Base-by-base conservation (phyloP, 2,888 invertebrate genomes). In the Xestia c-nigrum region DNA sequence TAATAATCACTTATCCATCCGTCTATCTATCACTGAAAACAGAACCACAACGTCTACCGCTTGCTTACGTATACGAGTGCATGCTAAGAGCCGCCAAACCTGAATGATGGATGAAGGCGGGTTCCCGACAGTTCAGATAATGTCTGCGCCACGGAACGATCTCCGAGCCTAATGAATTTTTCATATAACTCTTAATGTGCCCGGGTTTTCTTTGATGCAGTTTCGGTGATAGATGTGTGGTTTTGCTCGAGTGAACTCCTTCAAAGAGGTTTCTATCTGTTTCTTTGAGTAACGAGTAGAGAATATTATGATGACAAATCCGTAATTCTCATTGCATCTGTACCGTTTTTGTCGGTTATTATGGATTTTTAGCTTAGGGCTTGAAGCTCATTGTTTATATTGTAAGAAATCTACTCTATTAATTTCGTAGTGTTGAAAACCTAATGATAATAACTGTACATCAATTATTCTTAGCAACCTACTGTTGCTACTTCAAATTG, bases 101-200 rank as follows among this genome's bases (percentile, higher is more conserved):
- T 90, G 93, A 94, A 93, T 94, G 93, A 94, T 94, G 92, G 93
- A 94, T 93, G 94, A 91, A 90, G 78, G 77, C 76, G 80, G 79
- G 63, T 57, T 71, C 80, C 76, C 85, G 74, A 81, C 82, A 74
- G 72, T 76, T 73, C 88, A 80, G 87, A 86, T 87, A 90, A 91
- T 90, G 91, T 75, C 80, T 82, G 74, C 52, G 73, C 73, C 88
- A 85, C 87, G 88, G 85, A 77, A 85, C 81, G 84, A 87, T 87
- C 86, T 78, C 80, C 76, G 80, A 50, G 75, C 59, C 85, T 88
- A 88, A 88, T 88, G 88, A 88, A 88, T 88, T 87, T 88, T 88
- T 88, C 88, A 88, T 88, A 88, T 66, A 75, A 78, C 83, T 85
- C 80, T 86, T 88, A 88, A 87, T 88, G 88, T 81, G 78, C 57